Percentiles rank a stretch among this genome's conserved stretches.
Evolutionary conservation across 2,888 invertebrate species (phyloP).

Genomic region (Zelleria hepariella): DNA sequence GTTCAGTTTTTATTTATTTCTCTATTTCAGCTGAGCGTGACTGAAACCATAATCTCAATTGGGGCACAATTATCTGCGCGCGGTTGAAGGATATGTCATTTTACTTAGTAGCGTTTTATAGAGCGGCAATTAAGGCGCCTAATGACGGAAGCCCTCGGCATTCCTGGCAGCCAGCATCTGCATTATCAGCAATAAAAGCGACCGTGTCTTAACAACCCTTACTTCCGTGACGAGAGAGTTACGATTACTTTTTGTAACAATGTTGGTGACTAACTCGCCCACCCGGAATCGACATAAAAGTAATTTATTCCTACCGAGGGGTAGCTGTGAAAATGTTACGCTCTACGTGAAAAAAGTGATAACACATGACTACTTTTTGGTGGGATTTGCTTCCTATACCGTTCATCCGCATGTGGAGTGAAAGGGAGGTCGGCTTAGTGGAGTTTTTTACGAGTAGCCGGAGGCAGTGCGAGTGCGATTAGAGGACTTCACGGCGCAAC

Average conservation of each 20-base stretch:
- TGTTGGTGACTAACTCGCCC: conserved; percentile 37
- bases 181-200: conserved; percentile 31
- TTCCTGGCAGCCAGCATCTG: conserved; percentile 32
- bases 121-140: background rate
- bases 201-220: conserved; percentile 47
- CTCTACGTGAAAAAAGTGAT: conserved; percentile 51
- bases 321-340: conserved; percentile 64
- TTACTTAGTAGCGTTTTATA: background rate
- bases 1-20: conserved; percentile 1
- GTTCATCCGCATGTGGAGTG: conserved; percentile 14
- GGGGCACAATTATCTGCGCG: background rate
- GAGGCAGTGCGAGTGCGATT: conserved; percentile 40
- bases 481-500: conserved; percentile 57
- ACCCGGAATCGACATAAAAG: conserved; percentile 65
- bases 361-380: conserved; percentile 38
- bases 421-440: background rate
- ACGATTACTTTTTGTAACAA: conserved; percentile 51
- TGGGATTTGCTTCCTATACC: background rate
- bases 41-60: background rate
- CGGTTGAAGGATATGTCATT: background rate
- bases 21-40: background rate
- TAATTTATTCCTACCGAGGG: conserved; percentile 61
- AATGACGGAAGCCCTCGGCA: conserved; percentile 11
- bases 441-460: conserved; percentile 35
- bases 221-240: conserved; percentile 49